Evolutionary conservation across 2,797 vertebrate genomes (phyloP), one percentile per base, ranked within the genome.

Genomic region (Lacerta agilis): DNA sequence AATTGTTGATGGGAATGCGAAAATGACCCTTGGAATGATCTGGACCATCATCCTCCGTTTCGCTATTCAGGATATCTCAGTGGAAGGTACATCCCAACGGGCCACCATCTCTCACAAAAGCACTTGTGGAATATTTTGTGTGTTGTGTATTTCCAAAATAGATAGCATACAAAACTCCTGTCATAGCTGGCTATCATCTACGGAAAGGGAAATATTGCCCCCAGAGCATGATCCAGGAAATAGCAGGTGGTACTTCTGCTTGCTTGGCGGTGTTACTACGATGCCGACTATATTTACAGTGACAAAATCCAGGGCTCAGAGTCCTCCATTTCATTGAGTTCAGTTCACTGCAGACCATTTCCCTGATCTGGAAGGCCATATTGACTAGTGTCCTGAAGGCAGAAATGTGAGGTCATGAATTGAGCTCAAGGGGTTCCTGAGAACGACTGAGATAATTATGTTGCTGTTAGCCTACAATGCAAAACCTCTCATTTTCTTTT

Each of bases 41-140:
- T 99, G 99, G 99, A 99, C 99, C 95, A 99, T 99, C 95, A 99
- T 99, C 95, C 99, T 99, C 87, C 99, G 99, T 94, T 99, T 99
- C 86, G 99, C 99, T 95, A 99, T 99, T 96, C 99, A 99, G 94
- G 99, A 99, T 96, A 99, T 99, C 96, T 99, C 99, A 13, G 99
- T 99, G 91, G 98, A 99, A 97, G 97, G 98, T 98, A 93, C 89
- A 93, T 85, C 71, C 88, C 71, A n/a, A 3, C 91, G 67, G 86
- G 91, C 71, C 25, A 8, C 77, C 0, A 29, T 5, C 58, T 73
- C 11, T 85, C n/a, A 10, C 27, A 61, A 13, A 49, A 75, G 33
- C 49, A 73, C 3, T 67, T 67, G 61, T 15, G 23, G 1, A 2
- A 15, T 25, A 66, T 29, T 41, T 41, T 71, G 64, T 27, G 69